phyloP scores from a whole-genome alignment of 2,888 invertebrate genomes.

The Platypus cylindrus region DNA sequence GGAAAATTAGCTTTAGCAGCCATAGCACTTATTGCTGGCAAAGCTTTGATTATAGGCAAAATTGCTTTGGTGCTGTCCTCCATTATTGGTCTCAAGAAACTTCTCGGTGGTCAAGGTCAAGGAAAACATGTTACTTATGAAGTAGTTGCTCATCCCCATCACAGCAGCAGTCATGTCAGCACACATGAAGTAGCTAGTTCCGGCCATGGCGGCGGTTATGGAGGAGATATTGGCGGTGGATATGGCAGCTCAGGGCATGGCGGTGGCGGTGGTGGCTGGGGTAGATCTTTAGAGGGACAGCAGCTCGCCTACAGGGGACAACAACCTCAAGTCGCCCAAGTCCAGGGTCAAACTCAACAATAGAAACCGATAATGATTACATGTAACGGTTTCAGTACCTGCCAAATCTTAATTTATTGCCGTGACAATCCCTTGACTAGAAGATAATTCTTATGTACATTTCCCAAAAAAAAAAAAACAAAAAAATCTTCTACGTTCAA shows the following conservation, averaged over 20 bases:
- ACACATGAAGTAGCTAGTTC: slow-evolving; percentile 52
- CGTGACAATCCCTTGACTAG: too few species aligned
- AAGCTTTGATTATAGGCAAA: slow-evolving; percentile 73
- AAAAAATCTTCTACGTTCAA: too few species aligned
- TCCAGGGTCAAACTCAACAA: slow-evolving; percentile 25
- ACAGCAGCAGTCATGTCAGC: slow-evolving; percentile 54
- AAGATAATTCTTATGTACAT: too few species aligned
- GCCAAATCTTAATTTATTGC: slow-evolving; percentile 29
- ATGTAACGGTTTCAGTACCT: slow-evolving; percentile 28
- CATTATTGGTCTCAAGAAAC: slow-evolving; percentile 73
- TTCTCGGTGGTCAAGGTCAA: slow-evolving; percentile 57
- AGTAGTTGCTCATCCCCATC: slow-evolving; percentile 75
- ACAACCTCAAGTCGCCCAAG: slow-evolving; percentile 37
- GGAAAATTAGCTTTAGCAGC: slow-evolving; percentile 68
- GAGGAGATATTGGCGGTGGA: slow-evolving; percentile 44
- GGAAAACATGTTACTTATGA: slow-evolving; percentile 76
- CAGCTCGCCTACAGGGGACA: slow-evolving; percentile 70
- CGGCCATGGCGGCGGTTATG: slow-evolving; percentile 27
- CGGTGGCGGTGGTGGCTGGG: slow-evolving; percentile 61
- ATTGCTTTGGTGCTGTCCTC: slow-evolving; percentile 72
- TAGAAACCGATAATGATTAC: slow-evolving; percentile 6
- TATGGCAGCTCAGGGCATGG: slow-evolving; percentile 39
- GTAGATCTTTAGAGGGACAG: slow-evolving; percentile 62
- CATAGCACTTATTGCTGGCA: slow-evolving; percentile 75
- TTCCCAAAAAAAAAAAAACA: too few species aligned